Conservation (phyloP, 2,797 vertebrate genomes). For the Melanotaenia parkinsoni region DNA sequence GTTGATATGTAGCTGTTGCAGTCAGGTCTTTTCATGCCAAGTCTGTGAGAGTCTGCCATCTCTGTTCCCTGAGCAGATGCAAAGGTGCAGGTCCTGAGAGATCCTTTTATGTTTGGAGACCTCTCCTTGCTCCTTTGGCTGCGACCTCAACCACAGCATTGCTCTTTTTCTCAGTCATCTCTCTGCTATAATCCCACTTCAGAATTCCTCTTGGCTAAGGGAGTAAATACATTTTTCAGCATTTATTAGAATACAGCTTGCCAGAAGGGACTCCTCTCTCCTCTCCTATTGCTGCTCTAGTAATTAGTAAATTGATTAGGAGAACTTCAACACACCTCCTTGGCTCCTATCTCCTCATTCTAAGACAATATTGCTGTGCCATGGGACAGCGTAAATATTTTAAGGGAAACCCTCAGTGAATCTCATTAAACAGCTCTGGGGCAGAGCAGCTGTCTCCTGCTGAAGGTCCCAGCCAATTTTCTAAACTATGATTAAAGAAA, state of each 20-base stretch:
- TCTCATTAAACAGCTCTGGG: slow-evolving; percentile 84
- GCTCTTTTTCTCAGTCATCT: slow-evolving; percentile 79
- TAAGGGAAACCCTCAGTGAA: slow-evolving; percentile 84
- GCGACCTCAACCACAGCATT: slow-evolving; percentile 69
- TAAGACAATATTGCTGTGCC: slow-evolving; percentile 83
- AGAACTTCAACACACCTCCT: slow-evolving; percentile 86
- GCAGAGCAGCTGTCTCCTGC: slow-evolving; percentile 82
- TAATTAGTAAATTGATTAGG: slow-evolving; percentile 89
- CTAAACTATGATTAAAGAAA: slow-evolving; percentile 89
- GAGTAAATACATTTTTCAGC: slow-evolving; percentile 86
- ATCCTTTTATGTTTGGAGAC: slow-evolving; percentile 78
- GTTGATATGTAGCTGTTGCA: slow-evolving; percentile 69
- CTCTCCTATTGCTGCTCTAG: slow-evolving; percentile 82
- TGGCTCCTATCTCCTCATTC: slow-evolving; percentile 83
- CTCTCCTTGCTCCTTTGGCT: slow-evolving; percentile 71
- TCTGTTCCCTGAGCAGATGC: slow-evolving; percentile 70
- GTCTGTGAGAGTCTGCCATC: slow-evolving; percentile 60
- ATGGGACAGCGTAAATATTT: slow-evolving; percentile 87
- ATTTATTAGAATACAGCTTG: slow-evolving; percentile 84
- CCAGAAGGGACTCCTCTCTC: slow-evolving; percentile 83
- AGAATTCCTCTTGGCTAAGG: slow-evolving; percentile 78
- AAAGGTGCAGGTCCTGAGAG: slow-evolving; percentile 76
- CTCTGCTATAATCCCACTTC: slow-evolving; percentile 80
- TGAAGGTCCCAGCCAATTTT: slow-evolving; percentile 85
- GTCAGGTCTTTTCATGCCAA: slow-evolving; percentile 76